These are phyloP conservation scores for Progne subis DNA, from an alignment of 2,113 vertebrate species.

Conservation along the genomic window DNA sequence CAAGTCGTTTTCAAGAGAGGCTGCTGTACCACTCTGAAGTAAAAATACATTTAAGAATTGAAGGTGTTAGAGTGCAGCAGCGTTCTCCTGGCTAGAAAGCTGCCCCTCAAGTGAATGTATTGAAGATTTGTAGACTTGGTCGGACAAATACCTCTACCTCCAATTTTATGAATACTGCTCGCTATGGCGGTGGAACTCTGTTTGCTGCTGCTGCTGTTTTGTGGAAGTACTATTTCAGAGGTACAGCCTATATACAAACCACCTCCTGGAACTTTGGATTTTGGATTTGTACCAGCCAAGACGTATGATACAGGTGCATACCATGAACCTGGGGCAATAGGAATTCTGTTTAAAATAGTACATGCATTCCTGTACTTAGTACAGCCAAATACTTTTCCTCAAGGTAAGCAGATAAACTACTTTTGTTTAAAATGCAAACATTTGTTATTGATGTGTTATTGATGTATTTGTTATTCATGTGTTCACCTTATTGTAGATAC, in stretches of 20 bases:
- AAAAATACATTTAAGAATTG: background rate
- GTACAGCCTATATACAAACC: slow-evolving; percentile 59
- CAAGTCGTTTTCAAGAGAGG: background rate
- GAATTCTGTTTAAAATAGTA: slow-evolving; percentile 86
- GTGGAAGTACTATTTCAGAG: slow-evolving; percentile 69
- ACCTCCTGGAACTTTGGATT: slow-evolving; percentile 78
- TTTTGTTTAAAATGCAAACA: background rate
- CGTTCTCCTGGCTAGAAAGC: slow-evolving; percentile 27
- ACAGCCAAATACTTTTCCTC: slow-evolving; percentile 89
- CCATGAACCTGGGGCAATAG: slow-evolving; percentile 84
- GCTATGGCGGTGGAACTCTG: slow-evolving; percentile 74
- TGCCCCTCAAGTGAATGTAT: background rate
- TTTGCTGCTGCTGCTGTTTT: slow-evolving; percentile 75
- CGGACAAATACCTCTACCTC: slow-evolving; percentile 26
- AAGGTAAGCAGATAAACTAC: slow-evolving; percentile 79
- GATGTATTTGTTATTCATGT: background rate
- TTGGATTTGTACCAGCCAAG: slow-evolving; percentile 83
- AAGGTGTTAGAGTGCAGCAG: slow-evolving; percentile 10
- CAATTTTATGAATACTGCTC: slow-evolving; percentile 59
- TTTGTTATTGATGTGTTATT: background rate
- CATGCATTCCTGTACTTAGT: slow-evolving; percentile 84
- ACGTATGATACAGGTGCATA: slow-evolving; percentile 86
- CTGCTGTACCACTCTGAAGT: background rate
- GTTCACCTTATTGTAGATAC: background rate
- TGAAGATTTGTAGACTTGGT: slow-evolving; percentile 25